phyloP scores from a whole-genome alignment of 1,140 invertebrate genomes.

The Paraescarpia echinospica region DNA sequence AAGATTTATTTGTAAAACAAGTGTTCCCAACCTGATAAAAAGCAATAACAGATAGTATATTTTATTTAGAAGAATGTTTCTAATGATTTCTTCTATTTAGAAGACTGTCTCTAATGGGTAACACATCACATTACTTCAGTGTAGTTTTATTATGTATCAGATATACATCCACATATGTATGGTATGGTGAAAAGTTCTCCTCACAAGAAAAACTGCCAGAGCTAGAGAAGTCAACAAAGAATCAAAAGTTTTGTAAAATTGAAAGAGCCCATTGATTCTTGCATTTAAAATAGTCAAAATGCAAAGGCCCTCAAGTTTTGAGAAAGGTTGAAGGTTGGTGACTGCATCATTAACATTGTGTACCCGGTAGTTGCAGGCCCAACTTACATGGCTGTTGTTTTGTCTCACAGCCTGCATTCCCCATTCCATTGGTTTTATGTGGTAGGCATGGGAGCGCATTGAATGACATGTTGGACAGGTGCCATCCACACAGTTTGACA shows the following conservation, averaged over 20 bases:
- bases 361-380: neutral
- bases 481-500: neutral
- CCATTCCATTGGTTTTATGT: neutral
- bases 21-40: neutral
- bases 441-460: neutral
- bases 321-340: neutral
- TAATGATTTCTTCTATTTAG: neutral
- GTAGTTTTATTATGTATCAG: neutral
- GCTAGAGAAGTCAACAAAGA: neutral
- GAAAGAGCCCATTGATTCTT: neutral
- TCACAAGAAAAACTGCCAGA: neutral
- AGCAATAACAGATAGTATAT: neutral
- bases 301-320: neutral
- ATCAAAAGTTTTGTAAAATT: neutral
- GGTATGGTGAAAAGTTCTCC: neutral
- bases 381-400: neutral
- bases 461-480: neutral
- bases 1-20: neutral
- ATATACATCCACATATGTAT: neutral
- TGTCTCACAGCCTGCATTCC: neutral
- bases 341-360: neutral
- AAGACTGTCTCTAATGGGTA: neutral
- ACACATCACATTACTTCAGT: neutral
- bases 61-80: neutral
- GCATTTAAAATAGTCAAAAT: neutral